A percentile compares a stretch with the other conserved stretches of the same genome.
Conservation (phyloP, 1,140 invertebrate genomes). For the Macrostomum lignano region DNA sequence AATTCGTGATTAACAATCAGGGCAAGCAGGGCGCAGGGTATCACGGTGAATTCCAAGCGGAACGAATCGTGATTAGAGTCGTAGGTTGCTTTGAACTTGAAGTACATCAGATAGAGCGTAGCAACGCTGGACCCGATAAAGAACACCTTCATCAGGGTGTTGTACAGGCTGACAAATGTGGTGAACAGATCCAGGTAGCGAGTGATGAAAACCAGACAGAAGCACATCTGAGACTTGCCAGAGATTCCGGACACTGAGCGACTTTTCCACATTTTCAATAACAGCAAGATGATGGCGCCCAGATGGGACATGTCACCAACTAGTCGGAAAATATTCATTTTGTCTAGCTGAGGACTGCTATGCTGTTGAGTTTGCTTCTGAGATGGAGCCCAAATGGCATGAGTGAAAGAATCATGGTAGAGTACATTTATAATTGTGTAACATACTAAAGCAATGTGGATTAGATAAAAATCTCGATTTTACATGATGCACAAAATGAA, state of each 20-base stretch:
- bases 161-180: conserved; percentile 76
- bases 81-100: conserved; percentile 74
- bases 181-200: conserved; percentile 84
- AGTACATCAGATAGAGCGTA: conserved; percentile 78
- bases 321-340: conserved; percentile 45
- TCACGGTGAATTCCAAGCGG: conserved; percentile 68
- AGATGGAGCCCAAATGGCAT: no score
- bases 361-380: no score
- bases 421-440: no score
- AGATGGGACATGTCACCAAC: conserved; percentile 81
- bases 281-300: conserved; percentile 66
- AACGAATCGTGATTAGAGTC: conserved; percentile 96
- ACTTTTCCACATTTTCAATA: conserved; percentile 94
- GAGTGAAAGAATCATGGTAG: no score
- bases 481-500: no score
- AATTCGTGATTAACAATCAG: conserved; percentile 83
- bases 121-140: conserved; percentile 62
- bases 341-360: no score
- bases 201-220: conserved; percentile 70
- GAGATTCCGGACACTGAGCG: conserved; percentile 93
- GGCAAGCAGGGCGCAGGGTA: conserved; percentile 54
- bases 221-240: conserved; percentile 82
- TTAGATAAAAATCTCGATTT: no score
- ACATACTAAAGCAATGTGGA: no score
- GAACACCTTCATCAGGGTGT: conserved; percentile 79